These are phyloP conservation scores for Cheumatopsyche charites DNA, from an alignment of 1,140 invertebrate genomes.

Conservation along the genomic window DNA sequence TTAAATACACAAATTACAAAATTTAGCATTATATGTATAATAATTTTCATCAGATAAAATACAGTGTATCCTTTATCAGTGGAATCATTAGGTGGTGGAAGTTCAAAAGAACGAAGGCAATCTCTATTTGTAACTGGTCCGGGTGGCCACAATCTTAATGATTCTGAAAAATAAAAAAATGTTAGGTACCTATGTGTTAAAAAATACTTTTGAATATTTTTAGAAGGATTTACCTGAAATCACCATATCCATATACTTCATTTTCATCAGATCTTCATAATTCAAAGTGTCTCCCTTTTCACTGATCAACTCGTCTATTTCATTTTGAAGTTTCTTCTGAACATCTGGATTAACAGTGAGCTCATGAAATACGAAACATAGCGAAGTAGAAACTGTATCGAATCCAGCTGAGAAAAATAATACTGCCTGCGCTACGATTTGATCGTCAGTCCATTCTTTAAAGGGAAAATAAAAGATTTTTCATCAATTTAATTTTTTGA, in stretches of 20 bases:
- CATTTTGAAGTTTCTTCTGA: slow-evolving; percentile 56
- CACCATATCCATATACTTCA: slow-evolving; percentile 49
- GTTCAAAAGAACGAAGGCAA: slow-evolving; percentile 53
- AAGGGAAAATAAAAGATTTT: too few relatives aligned
- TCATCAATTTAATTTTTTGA: too few relatives aligned
- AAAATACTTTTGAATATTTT: too few relatives aligned
- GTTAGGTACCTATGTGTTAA: too few relatives aligned
- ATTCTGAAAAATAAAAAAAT: slow-evolving; percentile 55
- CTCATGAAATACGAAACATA: slow-evolving; percentile 53
- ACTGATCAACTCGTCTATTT: slow-evolving; percentile 51
- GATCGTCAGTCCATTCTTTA: slow-evolving; percentile 48
- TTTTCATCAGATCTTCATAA: slow-evolving; percentile 22
- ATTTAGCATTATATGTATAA: too few relatives aligned
- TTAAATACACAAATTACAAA: too few relatives aligned
- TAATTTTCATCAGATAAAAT: too few relatives aligned
- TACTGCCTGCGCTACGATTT: slow-evolving; percentile 55
- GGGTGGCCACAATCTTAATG: slow-evolving; percentile 64
- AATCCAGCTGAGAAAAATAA: slow-evolving; percentile 59
- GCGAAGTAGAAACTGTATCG: slow-evolving; percentile 49
- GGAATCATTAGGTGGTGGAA: slow-evolving; percentile 46
- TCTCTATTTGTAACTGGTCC: slow-evolving; percentile 60
- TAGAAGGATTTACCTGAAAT: slow-evolving; percentile 17
- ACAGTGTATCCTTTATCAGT: slow-evolving; percentile 14
- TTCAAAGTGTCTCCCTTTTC: slow-evolving; percentile 46
- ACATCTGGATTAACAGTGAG: slow-evolving; percentile 63